Base-by-base conservation (phyloP, 2,888 invertebrate genomes). In the Coelinius sp. region DNA sequence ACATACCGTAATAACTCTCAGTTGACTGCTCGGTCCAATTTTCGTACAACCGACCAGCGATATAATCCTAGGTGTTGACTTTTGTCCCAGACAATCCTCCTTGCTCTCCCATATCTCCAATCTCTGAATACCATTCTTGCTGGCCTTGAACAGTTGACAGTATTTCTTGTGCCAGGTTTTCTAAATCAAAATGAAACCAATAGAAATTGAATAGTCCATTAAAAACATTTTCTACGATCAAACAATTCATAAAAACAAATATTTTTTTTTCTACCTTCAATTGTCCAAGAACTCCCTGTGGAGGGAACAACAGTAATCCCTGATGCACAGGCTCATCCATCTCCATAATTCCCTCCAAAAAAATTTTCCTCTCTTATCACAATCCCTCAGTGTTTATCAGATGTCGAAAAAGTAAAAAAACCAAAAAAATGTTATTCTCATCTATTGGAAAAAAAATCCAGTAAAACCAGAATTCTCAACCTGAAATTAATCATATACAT, bases 31-130 rank as follows among this genome's bases (percentile, higher is more conserved):
- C 56, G 88, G 89, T 14, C 88, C 83, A 82, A 96, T 95, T 90
- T 96, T 96, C 49, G 96, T 93, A 86, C 96, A 96, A 85, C 95
- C 94, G 89, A 95, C 95, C 68, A 96, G 90, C 0, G 95, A 94
- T 75, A 96, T 92, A 74, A 96, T 95, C 85, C 93, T 92, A 27
- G 88, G 85, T 35, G 93, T 92, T 81, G 92, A 90, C 79, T 90
- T 92, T 78, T 89, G 89, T 74, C 90, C 84, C 74, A 90, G 88
- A 20, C 90, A 90, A 83, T 95, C 94, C 77, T 94, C 94, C 86
- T 93, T 93, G 82, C 90, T 92, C 80, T 96, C 96, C 86, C 94
- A 95, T 77, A 96, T 92, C 90, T 96, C 96, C 70, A 96, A 89
- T 53, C 96, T 90, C 84, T 95, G 94, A 78, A 96, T 94, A 25